Conservation (phyloP, 37 sponge, comb jelly and placozoan genomes). For the Agelas oroides region DNA sequence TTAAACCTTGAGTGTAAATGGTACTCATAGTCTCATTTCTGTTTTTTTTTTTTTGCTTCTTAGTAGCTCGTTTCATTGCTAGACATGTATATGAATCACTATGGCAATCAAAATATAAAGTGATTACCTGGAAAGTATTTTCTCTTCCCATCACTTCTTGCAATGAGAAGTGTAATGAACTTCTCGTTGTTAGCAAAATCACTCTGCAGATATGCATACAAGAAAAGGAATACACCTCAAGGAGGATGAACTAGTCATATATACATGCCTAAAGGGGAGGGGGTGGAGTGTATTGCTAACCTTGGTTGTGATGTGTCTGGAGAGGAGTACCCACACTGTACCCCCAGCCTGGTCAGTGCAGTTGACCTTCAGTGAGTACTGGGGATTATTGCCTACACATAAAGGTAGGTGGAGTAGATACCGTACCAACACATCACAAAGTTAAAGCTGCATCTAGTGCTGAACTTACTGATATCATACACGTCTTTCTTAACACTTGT, state of each 20-base stretch:
- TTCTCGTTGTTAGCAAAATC: conserved; percentile 98
- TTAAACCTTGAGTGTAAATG: no score
- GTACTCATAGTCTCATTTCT: no score
- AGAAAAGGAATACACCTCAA: no score
- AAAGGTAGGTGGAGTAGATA: neutral
- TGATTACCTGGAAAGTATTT: conserved; percentile 71
- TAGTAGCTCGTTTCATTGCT: no score
- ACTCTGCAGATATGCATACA: conserved; percentile 66
- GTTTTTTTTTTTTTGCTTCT: no score
- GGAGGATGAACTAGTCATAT: no score
- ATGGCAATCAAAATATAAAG: no score
- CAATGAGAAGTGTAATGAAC: conserved; percentile 95
- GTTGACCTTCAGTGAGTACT: conserved; percentile 84
- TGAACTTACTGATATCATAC: conserved; percentile 81
- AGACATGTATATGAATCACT: no score
- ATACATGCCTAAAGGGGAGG: no score
- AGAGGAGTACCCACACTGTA: conserved; percentile 90
- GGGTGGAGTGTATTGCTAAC: conserved; percentile 37
- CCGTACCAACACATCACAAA: no score
- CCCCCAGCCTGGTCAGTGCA: conserved; percentile 37
- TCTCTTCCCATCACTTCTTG: conserved; percentile 68
- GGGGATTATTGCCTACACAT: conserved; percentile 87
- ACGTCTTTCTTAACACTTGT: conserved; percentile 73
- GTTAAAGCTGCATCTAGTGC: no score
- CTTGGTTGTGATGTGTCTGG: conserved; percentile 94